Base-by-base conservation (phyloP, 1,140 invertebrate species). In the Aradophagus sp. region DNA sequence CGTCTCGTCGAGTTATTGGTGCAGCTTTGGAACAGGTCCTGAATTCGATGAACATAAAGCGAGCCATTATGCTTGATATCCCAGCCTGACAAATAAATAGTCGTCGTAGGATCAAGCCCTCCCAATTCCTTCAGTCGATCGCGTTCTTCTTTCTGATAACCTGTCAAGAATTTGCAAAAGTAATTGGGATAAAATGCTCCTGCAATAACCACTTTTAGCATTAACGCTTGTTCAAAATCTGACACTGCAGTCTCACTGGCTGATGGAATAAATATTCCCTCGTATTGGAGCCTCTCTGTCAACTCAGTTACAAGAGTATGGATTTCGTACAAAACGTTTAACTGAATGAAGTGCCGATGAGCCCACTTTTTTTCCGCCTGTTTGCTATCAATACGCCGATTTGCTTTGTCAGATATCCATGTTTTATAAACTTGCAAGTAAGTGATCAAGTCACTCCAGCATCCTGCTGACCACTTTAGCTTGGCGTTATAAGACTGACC, bases 141-240 rank as follows among this genome's bases (percentile, higher is more conserved):
- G 0, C 86, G 81, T 75, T 94, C 91, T 11, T 85, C 77, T 0
- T 78, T 75, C 52, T 90, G 87, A 17, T 84, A 70, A 0, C 80
- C 84, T 3, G n/a, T 11, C 79, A 72, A 2, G 73, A 42, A 0
- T 72, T 16, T 23, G 90, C 89, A 7, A 83, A 95, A 98, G 79
- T 95, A 97, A 80, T 97, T 91, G 0, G 96, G 97, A 86, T 97
- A 98, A 84, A 98, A 97, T 10, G 81, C 83, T 5, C 87, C 87
- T 12, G 87, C 86, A n/a, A 88, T 86, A 1, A 84, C 72, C 1
- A 92, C 86, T 83, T 93, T 93, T 0, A 93, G 76, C 7, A 92
- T 79, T 0, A 92, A 82, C 0, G 87, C 76, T 17, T 84, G 83
- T 47, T 91, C 88, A 1, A 82, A 84, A 53, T 91, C 87, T 0